phyloP scores from a whole-genome alignment of 2,797 vertebrate species.

The Pseudocheirus occidentalis region DNA sequence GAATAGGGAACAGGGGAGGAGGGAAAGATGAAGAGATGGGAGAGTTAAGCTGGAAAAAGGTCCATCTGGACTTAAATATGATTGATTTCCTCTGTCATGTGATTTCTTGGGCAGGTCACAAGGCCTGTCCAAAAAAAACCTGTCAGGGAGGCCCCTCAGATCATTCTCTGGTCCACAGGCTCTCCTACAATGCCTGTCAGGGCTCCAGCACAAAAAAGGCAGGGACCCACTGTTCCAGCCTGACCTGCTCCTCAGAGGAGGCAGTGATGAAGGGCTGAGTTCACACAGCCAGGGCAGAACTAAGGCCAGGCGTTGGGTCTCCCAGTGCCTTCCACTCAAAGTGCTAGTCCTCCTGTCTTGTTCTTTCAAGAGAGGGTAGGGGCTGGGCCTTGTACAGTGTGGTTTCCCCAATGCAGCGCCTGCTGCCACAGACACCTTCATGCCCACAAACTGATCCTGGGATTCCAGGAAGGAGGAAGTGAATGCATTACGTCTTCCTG shows the following conservation, averaged over 20 bases:
- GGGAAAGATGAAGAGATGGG: too few species aligned
- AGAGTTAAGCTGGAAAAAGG: not conserved
- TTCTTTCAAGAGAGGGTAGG: not conserved
- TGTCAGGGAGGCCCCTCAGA: not conserved
- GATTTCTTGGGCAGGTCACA: too few species aligned
- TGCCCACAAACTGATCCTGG: not conserved
- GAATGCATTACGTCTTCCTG: not conserved
- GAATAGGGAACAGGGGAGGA: too few species aligned
- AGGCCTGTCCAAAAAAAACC: too few species aligned
- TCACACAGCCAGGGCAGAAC: not conserved
- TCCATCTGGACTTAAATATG: too few species aligned
- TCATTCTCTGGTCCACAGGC: not conserved
- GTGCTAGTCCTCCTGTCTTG: not conserved
- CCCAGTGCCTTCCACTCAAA: not conserved
- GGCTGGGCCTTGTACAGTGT: not conserved
- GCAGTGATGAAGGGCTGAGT: too few species aligned
- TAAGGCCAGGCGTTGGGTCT: too few species aligned
- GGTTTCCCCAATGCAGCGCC: not conserved
- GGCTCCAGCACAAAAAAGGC: not conserved
- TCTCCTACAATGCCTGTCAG: not conserved
- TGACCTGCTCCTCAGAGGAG: too few species aligned
- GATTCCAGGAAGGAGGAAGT: not conserved
- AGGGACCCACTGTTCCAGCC: not conserved
- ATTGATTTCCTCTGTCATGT: not conserved
- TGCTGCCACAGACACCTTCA: not conserved